A percentile compares a stretch with the other conserved stretches of the same genome.
These are phyloP conservation scores for Meloe dianella DNA, from an alignment of 2,888 invertebrate genomes.

Conservation along the genomic window DNA sequence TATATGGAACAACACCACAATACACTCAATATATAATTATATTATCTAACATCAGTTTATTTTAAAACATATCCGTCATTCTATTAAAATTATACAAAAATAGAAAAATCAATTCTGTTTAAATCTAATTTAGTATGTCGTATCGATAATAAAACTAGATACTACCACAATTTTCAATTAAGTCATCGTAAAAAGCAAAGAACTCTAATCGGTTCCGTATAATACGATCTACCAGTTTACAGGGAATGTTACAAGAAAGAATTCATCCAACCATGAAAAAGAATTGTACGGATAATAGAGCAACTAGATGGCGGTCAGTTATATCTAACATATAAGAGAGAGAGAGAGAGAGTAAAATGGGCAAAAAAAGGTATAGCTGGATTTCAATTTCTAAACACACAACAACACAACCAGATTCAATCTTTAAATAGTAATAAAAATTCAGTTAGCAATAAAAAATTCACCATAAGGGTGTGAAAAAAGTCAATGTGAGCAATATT, in stretches of 20 bases:
- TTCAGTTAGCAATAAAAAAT: background rate
- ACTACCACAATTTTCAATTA: background rate
- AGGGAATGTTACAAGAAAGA: background rate
- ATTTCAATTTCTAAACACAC: background rate
- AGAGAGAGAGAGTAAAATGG: background rate
- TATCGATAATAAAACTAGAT: background rate
- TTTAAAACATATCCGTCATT: background rate
- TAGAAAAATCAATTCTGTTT: background rate
- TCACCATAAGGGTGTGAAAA: background rate
- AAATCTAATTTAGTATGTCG: background rate
- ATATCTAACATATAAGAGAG: background rate
- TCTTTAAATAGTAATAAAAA: background rate
- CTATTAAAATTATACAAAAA: background rate
- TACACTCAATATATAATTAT: background rate
- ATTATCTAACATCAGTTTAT: background rate
- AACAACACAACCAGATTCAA: background rate
- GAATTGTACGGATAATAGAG: constrained; percentile 2
- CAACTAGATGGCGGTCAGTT: constrained; percentile 2
- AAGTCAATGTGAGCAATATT: background rate
- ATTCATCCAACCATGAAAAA: constrained; percentile 3
- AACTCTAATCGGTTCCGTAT: background rate
- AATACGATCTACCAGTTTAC: background rate
- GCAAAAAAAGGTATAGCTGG: background rate
- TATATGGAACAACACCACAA: background rate
- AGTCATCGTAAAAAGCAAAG: background rate